phyloP scores from a whole-genome alignment of 1,140 invertebrate species.

The Tachypleus tridentatus region DNA sequence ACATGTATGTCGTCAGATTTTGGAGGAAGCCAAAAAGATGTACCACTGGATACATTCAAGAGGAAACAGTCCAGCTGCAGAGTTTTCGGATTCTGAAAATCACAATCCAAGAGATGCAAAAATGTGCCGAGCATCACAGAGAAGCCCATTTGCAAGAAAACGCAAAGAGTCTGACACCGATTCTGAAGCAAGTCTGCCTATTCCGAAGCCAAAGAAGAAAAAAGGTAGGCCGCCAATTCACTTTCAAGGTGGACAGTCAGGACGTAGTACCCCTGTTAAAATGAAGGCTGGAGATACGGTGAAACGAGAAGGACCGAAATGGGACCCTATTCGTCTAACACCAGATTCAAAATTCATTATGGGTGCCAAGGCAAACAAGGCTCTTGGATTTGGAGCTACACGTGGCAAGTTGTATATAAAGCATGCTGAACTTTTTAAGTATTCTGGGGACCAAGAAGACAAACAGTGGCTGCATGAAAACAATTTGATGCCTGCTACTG shows the following conservation, averaged over 20 bases:
- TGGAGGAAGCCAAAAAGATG: constrained; percentile 48
- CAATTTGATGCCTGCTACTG: constrained; percentile 58
- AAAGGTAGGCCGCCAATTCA: constrained; percentile 30
- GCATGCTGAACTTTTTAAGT: constrained; percentile 60
- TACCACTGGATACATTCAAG: constrained; percentile 21
- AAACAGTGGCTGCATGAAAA: constrained; percentile 67
- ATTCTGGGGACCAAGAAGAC: constrained; percentile 64
- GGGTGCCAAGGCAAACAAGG: constrained; percentile 53
- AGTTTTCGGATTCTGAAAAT: constrained; percentile 30
- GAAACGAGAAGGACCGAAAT: constrained; percentile 47
- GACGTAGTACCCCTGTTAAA: constrained; percentile 33
- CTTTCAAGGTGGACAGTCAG: constrained; percentile 26
- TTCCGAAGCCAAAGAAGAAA: constrained; percentile 25
- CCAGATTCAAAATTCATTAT: constrained; percentile 61
- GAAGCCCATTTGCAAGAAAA: constrained; percentile 42
- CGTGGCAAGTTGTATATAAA: constrained; percentile 59
- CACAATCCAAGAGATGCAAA: constrained; percentile 20
- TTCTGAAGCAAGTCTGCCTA: constrained; percentile 36
- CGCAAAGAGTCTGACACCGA: constrained; percentile 49
- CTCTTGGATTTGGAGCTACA: constrained; percentile 59
- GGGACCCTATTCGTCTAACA: constrained; percentile 55
- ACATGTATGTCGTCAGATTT: constrained; percentile 56
- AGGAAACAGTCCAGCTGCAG: constrained; percentile 30
- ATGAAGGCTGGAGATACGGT: constrained; percentile 30
- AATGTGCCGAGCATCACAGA: constrained; percentile 31